These are phyloP conservation scores for Cydia splendana DNA, from an alignment of 1,140 invertebrate species.

Conservation along the genomic window DNA sequence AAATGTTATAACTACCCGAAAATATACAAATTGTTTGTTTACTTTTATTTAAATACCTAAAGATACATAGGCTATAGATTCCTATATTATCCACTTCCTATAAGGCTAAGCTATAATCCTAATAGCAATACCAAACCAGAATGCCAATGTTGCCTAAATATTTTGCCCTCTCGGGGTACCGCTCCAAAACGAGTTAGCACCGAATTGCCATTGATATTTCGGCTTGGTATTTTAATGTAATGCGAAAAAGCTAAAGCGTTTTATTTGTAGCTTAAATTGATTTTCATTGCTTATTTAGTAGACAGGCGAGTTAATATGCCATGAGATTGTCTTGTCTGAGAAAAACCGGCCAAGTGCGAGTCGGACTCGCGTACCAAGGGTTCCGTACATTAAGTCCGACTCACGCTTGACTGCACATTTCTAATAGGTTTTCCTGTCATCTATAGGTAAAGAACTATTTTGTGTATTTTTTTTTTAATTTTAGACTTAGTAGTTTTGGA, in stretches of 20 bases:
- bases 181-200: not conserved
- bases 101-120: not conserved
- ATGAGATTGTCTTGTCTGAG: slow-evolving; percentile 1
- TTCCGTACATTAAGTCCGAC: too few relatives aligned
- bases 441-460: too few relatives aligned
- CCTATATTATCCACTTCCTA: not conserved
- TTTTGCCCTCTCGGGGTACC: not conserved
- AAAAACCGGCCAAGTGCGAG: too few relatives aligned
- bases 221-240: not conserved
- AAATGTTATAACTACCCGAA: too few relatives aligned
- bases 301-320: not conserved
- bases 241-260: not conserved
- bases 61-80: too few relatives aligned
- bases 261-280: not conserved
- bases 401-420: too few relatives aligned
- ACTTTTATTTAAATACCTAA: too few relatives aligned
- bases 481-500: too few relatives aligned
- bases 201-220: not conserved
- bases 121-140: not conserved
- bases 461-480: too few relatives aligned
- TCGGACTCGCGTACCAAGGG: too few relatives aligned
- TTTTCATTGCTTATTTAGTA: slow-evolving; percentile 1
- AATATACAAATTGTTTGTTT: too few relatives aligned
- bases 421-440: too few relatives aligned
- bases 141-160: not conserved